Conservation (phyloP, 92 coral and sea anemone species). For the Heteractis magnifica region DNA sequence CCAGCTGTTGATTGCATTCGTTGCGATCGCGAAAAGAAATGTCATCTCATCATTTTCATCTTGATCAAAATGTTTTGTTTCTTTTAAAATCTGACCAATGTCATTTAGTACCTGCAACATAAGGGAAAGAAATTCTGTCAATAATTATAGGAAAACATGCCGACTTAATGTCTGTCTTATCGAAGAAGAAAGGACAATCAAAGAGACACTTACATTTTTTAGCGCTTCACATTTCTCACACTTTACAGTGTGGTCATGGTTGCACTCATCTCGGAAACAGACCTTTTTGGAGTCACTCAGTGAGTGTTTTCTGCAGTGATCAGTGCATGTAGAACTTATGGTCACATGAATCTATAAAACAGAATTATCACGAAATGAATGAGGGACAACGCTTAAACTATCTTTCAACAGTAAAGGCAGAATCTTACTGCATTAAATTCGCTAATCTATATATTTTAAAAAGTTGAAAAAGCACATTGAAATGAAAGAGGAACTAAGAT, state of each 20-base stretch:
- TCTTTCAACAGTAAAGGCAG: neutral
- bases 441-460: no score
- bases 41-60: conserved; percentile 26
- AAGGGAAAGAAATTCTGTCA: no score
- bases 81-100: conserved; percentile 4
- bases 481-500: no score
- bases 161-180: no score
- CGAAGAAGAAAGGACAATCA: no score
- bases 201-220: conserved; percentile 8
- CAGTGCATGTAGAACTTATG: conserved; percentile 21
- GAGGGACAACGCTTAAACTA: neutral
- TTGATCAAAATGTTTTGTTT: conserved; percentile 20
- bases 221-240: conserved; percentile 29
- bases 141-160: no score
- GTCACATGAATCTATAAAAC: conserved; percentile 21
- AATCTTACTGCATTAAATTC: neutral
- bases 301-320: conserved; percentile 30
- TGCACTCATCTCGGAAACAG: conserved; percentile 22
- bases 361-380: conserved; percentile 2
- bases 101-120: no score
- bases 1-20: neutral
- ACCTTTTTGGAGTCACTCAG: conserved; percentile 28
- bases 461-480: neutral
- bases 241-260: conserved; percentile 23
- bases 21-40: neutral